These are phyloP conservation scores for Stenoptilia bipunctidactyla DNA, from an alignment of 2,888 invertebrate species.

Conservation along the genomic window DNA sequence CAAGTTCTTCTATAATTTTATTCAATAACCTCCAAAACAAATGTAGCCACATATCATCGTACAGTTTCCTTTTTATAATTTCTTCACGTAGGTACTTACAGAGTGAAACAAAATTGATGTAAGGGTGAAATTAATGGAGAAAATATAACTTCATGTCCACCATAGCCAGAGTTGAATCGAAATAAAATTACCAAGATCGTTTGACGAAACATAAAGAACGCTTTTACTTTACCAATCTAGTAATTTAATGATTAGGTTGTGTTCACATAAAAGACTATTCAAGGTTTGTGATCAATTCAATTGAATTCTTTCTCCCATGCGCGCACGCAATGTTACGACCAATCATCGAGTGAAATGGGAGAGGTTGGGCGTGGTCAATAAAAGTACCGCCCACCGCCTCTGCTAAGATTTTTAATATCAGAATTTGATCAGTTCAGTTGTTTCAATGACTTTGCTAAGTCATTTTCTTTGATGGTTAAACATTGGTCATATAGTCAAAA, in stretches of 20 bases:
- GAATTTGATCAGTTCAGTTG: slow-evolving; percentile 36
- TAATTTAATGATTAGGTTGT: slow-evolving; percentile 26
- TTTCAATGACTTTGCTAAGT: slow-evolving; percentile 19
- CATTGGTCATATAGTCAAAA: too few species aligned
- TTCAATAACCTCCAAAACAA: too few species aligned
- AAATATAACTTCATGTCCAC: too few species aligned
- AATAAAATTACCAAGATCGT: too few species aligned
- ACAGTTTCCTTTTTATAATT: too few species aligned
- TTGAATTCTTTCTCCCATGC: slow-evolving; percentile 45
- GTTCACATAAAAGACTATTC: slow-evolving; percentile 41
- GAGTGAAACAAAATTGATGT: too few species aligned
- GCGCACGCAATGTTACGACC: slow-evolving; percentile 38
- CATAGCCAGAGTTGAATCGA: too few species aligned
- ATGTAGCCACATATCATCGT: too few species aligned
- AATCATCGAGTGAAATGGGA: slow-evolving; percentile 34
- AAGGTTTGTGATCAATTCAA: slow-evolving; percentile 44
- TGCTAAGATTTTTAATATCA: slow-evolving; percentile 37
- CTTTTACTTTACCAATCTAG: neutral
- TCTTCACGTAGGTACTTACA: too few species aligned
- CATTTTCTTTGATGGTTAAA: neutral
- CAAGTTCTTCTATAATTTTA: too few species aligned
- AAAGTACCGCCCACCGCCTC: slow-evolving; percentile 42
- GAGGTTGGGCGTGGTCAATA: slow-evolving; percentile 29
- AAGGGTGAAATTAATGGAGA: too few species aligned
- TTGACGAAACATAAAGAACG: too few species aligned